Percentiles rank a stretch among this genome's conserved stretches.
Evolutionary conservation across 2,888 invertebrate genomes (phyloP).

Genomic region (Mesoligia furuncula): DNA sequence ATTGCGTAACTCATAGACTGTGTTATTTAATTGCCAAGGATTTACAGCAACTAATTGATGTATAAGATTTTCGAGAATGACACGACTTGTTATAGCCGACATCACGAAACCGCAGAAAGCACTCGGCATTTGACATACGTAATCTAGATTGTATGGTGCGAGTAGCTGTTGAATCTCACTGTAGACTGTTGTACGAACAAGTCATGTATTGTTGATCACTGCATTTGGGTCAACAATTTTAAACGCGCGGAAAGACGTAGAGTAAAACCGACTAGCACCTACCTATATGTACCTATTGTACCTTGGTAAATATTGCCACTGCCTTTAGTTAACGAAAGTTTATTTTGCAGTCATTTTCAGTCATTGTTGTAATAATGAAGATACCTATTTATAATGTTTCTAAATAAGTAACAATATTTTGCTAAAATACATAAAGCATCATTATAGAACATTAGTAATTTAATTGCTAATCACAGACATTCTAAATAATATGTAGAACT

Average conservation of each 20-base stretch:
- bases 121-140: slow-evolving; percentile 15
- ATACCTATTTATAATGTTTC: slow-evolving; percentile 20
- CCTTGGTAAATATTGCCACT: slow-evolving; percentile 28
- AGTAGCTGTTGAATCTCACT: slow-evolving; percentile 39
- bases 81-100: not conserved
- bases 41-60: slow-evolving; percentile 8
- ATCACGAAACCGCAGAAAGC: not conserved
- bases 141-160: not conserved
- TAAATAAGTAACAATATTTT: slow-evolving; percentile 50
- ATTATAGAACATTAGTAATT: slow-evolving; percentile 57
- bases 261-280: slow-evolving; percentile 41
- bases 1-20: slow-evolving; percentile 16
- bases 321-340: slow-evolving; percentile 40
- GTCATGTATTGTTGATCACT: slow-evolving; percentile 21
- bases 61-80: not conserved
- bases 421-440: slow-evolving; percentile 58
- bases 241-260: slow-evolving; percentile 30
- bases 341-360: slow-evolving; percentile 28
- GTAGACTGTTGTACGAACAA: not conserved
- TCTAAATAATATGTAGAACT: slow-evolving; percentile 58
- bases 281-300: slow-evolving; percentile 6
- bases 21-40: slow-evolving; percentile 37
- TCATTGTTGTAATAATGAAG: slow-evolving; percentile 27
- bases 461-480: slow-evolving; percentile 60
- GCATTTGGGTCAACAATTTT: slow-evolving; percentile 26